phyloP scores from a whole-genome alignment of 2,888 invertebrate genomes.

The Antitype chi region DNA sequence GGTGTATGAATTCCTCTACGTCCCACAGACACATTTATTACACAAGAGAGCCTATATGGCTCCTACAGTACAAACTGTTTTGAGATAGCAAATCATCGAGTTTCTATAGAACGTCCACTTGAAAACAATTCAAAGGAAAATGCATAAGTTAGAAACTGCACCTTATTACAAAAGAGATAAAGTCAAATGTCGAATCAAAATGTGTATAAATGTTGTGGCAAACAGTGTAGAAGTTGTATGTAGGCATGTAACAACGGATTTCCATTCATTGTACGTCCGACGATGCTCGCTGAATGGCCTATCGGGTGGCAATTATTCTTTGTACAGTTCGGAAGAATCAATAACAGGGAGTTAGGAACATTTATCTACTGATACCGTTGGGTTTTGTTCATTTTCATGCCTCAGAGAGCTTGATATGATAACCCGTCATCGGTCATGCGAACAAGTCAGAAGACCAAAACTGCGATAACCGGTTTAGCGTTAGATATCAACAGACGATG shows the following conservation, averaged over 20 bases:
- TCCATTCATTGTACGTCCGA: constrained; percentile 41
- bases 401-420: constrained; percentile 39
- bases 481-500: neutral
- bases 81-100: constrained; percentile 28
- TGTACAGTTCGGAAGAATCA: constrained; percentile 50
- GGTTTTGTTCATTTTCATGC: neutral
- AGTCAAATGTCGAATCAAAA: constrained; percentile 29
- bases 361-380: constrained; percentile 1
- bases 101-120: constrained; percentile 28
- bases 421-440: constrained; percentile 31
- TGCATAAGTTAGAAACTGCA: constrained; percentile 4
- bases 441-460: constrained; percentile 21
- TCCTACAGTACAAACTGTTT: constrained; percentile 4
- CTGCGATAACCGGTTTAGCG: constrained; percentile 41
- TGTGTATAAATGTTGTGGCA: constrained; percentile 30
- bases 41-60: too few species aligned
- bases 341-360: constrained; percentile 24
- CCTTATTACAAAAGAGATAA: constrained; percentile 22
- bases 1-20: too few species aligned
- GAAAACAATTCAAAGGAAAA: constrained; percentile 35
- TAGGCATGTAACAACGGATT: constrained; percentile 38
- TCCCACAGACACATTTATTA: too few species aligned
- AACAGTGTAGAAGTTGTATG: constrained; percentile 28
- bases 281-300: constrained; percentile 38
- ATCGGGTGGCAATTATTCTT: constrained; percentile 49